phyloP scores from a whole-genome alignment of 2,113 vertebrate species.

The Neogale vison region DNA sequence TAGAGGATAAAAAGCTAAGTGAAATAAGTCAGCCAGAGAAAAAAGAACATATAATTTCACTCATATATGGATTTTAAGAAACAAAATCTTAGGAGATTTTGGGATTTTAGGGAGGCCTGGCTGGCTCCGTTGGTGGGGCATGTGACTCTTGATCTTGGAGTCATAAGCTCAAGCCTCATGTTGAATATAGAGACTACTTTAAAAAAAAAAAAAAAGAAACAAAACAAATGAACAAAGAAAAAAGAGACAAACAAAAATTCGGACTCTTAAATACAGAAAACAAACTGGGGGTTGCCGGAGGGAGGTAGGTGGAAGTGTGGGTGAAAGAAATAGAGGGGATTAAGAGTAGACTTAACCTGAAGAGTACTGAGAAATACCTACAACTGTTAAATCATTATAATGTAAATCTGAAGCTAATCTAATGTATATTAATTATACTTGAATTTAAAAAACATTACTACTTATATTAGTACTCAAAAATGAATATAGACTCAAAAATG shows the following conservation, averaged over 20 bases:
- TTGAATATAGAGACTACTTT: background rate
- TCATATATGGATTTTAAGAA: background rate
- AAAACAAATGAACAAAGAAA: background rate
- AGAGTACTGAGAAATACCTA: background rate
- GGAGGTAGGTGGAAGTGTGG: background rate
- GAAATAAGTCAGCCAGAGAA: background rate
- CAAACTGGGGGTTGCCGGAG: background rate
- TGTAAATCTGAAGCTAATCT: background rate
- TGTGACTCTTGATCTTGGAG: background rate
- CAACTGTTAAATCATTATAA: background rate
- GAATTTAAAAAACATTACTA: background rate
- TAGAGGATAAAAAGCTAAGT: background rate
- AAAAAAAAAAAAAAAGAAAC: background rate
- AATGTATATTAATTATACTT: background rate
- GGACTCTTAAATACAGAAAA: background rate
- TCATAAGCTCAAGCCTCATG: background rate
- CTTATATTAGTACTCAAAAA: background rate
- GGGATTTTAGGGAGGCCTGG: background rate
- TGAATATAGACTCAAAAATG: background rate
- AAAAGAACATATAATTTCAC: background rate
- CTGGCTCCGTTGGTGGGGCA: background rate
- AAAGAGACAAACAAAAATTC: background rate
- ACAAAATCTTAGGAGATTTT: background rate
- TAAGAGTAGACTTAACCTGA: background rate
- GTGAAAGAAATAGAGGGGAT: background rate